phyloP scores from a whole-genome alignment of 1,140 invertebrate species.

The Brachionus plicatilis region DNA sequence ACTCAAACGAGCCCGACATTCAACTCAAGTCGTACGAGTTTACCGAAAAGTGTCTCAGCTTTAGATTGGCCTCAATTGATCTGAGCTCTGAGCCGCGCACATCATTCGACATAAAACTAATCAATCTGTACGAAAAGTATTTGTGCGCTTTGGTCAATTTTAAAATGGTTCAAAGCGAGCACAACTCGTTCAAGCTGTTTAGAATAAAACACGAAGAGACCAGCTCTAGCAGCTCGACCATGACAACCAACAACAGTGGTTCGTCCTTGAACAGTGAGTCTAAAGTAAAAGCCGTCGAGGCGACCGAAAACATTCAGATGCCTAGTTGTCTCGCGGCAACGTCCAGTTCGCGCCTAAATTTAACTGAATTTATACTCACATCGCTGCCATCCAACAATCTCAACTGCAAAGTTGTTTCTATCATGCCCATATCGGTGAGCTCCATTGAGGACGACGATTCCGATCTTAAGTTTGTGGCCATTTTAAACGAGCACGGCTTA shows the following conservation, averaged over 20 bases:
- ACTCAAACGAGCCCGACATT: slow-evolving; percentile 29
- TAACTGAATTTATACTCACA: slow-evolving; percentile 23
- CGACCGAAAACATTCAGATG: background rate
- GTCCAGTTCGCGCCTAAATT: slow-evolving; percentile 29
- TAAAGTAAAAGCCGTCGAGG: background rate
- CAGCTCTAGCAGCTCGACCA: background rate
- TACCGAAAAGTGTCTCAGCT: slow-evolving; percentile 39
- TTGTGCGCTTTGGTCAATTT: slow-evolving; percentile 31
- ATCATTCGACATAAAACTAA: background rate
- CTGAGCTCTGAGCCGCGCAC: background rate
- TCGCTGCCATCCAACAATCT: background rate
- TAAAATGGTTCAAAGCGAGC: background rate
- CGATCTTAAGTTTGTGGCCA: slow-evolving; percentile 20
- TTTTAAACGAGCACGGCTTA: background rate
- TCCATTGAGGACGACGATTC: background rate
- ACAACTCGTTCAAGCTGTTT: slow-evolving; percentile 4
- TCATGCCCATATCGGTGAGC: slow-evolving; percentile 9
- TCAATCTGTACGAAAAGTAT: slow-evolving; percentile 35
- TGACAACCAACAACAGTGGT: background rate
- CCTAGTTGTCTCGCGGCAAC: slow-evolving; percentile 18
- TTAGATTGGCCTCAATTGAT: slow-evolving; percentile 24
- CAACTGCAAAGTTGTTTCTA: background rate
- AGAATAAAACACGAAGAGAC: slow-evolving; percentile 35
- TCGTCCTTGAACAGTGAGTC: background rate
- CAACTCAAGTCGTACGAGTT: slow-evolving; percentile 33